Conservation (phyloP, 2,113 vertebrate species). For the Albula goreensis region DNA sequence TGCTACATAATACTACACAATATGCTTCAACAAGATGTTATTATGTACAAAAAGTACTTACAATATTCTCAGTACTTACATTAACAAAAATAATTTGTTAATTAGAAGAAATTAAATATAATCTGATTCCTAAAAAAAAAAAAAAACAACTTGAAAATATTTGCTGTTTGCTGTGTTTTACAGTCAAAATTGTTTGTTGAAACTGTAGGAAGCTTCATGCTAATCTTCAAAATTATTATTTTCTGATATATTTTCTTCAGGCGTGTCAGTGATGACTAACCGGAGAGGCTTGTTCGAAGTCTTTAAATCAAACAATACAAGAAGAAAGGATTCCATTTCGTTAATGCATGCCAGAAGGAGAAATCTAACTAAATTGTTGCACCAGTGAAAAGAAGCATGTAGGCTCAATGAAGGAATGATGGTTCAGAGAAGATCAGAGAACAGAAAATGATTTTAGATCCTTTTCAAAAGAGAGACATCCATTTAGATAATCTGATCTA, state of each 20-base stretch:
- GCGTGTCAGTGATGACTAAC: background rate
- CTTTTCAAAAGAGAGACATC: slow-evolving; percentile 51
- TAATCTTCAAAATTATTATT: background rate
- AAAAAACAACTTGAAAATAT: background rate
- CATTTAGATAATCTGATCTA: slow-evolving; percentile 57
- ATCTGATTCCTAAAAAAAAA: no score
- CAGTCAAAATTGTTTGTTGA: background rate
- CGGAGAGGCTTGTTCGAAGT: background rate
- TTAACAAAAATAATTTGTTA: no score
- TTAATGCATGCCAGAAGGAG: slow-evolving; percentile 18
- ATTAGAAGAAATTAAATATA: no score
- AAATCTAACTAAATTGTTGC: slow-evolving; percentile 15
- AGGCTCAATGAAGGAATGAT: slow-evolving; percentile 26
- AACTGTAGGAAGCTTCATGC: background rate
- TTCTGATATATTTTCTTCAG: background rate
- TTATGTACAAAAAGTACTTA: no score
- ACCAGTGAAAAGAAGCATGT: slow-evolving; percentile 11
- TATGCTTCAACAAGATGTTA: no score
- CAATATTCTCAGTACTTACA: no score
- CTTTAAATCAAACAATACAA: slow-evolving; percentile 1
- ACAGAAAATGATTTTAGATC: slow-evolving; percentile 30
- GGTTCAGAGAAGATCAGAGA: slow-evolving; percentile 18
- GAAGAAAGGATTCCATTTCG: background rate
- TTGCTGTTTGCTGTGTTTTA: background rate
- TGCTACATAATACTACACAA: no score